These are phyloP conservation scores for Chondrosia reniformis DNA, from an alignment of 37 sponge, comb jelly and placozoan genomes.

Conservation along the genomic window DNA sequence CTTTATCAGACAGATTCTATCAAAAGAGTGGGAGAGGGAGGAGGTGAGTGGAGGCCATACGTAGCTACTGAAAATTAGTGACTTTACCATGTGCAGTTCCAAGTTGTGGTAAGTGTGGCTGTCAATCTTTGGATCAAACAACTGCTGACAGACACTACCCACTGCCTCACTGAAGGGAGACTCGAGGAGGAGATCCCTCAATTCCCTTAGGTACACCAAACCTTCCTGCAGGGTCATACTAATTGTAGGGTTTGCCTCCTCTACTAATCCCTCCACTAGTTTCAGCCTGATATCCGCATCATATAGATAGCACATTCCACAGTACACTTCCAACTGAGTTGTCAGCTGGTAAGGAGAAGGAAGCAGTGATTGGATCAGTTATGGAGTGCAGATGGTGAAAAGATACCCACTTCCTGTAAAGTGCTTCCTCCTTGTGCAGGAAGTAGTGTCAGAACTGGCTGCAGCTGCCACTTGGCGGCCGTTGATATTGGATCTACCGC, in stretches of 20 bases:
- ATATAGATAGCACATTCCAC: background rate
- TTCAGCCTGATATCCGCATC: background rate
- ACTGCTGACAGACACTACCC: background rate
- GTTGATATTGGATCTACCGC: background rate
- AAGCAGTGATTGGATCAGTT: too few relatives aligned
- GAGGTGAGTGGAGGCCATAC: background rate
- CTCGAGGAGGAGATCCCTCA: background rate
- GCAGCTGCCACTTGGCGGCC: too few relatives aligned
- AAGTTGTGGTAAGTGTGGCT: too few relatives aligned
- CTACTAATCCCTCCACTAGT: background rate
- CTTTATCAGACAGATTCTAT: too few relatives aligned
- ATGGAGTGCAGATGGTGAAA: background rate
- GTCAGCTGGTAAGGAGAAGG: background rate
- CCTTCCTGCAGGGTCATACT: background rate
- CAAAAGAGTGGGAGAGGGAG: background rate
- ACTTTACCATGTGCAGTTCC: too few relatives aligned
- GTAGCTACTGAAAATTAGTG: too few relatives aligned
- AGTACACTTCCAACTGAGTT: background rate
- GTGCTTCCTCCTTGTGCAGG: background rate
- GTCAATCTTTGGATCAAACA: too few relatives aligned
- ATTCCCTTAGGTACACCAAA: background rate
- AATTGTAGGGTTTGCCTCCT: constrained; percentile 11
- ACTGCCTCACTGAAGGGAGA: background rate
- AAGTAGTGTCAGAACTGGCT: background rate
- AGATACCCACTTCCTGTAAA: background rate